phyloP scores from a whole-genome alignment of 2,888 invertebrate species.

The Hylaea fasciaria region DNA sequence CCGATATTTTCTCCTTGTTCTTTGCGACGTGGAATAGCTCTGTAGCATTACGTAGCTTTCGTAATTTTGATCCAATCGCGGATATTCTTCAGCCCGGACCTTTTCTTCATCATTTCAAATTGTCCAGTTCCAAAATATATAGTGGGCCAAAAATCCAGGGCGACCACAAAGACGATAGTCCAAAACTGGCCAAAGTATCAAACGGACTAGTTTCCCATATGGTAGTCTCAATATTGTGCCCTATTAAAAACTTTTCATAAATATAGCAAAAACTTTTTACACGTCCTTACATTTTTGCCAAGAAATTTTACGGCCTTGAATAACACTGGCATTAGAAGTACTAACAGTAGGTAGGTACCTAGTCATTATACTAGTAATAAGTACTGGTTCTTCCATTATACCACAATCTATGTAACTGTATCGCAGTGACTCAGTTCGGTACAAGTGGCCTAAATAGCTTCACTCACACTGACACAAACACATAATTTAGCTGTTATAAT shows the following conservation, averaged over 20 bases:
- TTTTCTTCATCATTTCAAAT: no score
- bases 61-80: no score
- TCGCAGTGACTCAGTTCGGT: slow-evolving; percentile 16
- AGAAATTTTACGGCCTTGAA: slow-evolving; percentile 20
- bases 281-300: not conserved
- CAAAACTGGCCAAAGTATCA: no score
- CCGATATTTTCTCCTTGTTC: no score
- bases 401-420: slow-evolving; percentile 19
- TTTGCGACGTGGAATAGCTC: no score
- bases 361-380: slow-evolving; percentile 29
- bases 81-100: no score
- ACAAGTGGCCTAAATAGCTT: not conserved
- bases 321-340: slow-evolving; percentile 17
- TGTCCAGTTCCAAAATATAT: no score
- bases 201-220: not conserved
- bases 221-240: no score
- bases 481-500: not conserved
- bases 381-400: slow-evolving; percentile 31
- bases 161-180: no score
- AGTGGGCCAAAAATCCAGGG: no score
- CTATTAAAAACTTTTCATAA: not conserved
- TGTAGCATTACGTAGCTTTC: no score
- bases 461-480: slow-evolving; percentile 10
- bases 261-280: not conserved
- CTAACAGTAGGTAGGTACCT: slow-evolving; percentile 23